Conservation (phyloP, 2,797 vertebrate species). For the Anolis apletophallus region DNA sequence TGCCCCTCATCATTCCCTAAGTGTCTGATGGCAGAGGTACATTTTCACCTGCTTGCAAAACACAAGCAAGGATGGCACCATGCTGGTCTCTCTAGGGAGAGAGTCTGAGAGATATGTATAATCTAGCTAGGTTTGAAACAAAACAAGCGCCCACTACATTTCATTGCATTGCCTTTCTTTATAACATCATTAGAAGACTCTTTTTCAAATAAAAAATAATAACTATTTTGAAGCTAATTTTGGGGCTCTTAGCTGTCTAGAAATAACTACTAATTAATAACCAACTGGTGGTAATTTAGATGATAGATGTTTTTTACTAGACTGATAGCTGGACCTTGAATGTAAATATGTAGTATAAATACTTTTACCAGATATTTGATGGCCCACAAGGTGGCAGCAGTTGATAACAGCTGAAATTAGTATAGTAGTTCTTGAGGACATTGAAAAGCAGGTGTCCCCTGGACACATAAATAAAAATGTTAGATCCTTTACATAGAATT, state of each 20-base stretch:
- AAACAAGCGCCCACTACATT: background rate
- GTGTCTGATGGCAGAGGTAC: too few species aligned
- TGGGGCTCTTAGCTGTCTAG: background rate
- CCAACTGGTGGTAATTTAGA: too few species aligned
- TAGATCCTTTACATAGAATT: background rate
- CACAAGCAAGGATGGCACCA: too few species aligned
- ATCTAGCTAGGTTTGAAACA: background rate
- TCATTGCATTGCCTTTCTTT: background rate
- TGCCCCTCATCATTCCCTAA: too few species aligned
- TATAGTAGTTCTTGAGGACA: background rate
- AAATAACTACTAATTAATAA: background rate
- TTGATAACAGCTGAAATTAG: background rate
- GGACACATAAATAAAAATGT: background rate
- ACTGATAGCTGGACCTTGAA: background rate
- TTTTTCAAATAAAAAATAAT: background rate
- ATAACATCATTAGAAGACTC: background rate
- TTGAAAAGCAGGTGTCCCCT: background rate
- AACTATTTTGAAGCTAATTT: background rate
- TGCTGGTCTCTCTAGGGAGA: too few species aligned
- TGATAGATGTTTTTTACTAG: background rate
- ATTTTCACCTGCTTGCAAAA: too few species aligned
- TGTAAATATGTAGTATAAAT: background rate
- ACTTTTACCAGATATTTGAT: background rate
- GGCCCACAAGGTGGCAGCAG: constrained; percentile 36
- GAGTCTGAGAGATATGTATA: background rate